phyloP scores from a whole-genome alignment of 2,797 vertebrate genomes.

The Oryzias dopingdopingensis region DNA sequence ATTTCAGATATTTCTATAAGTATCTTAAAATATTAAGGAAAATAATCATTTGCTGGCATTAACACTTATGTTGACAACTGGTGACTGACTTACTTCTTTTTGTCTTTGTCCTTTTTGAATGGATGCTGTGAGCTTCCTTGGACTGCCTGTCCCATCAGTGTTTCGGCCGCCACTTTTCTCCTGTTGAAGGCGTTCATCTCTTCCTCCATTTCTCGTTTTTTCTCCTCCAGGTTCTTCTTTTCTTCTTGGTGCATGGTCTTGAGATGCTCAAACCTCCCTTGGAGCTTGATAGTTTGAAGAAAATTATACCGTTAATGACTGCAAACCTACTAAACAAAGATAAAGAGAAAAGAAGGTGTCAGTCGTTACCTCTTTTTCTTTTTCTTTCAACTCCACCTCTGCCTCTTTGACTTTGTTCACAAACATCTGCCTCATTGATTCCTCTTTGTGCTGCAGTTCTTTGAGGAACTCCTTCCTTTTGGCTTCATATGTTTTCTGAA shows the following conservation, averaged over 20 bases:
- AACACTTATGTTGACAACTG: background rate
- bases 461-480: conserved; percentile 94
- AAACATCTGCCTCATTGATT: conserved; percentile 98
- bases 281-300: conserved; percentile 77
- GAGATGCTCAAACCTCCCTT: conserved; percentile 94
- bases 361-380: conserved; percentile 86
- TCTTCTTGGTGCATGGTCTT: conserved; percentile 95
- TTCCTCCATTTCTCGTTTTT: conserved; percentile 89
- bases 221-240: conserved; percentile 93
- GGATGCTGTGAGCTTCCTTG: conserved; percentile 85
- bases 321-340: conserved; percentile 4
- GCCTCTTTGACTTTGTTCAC: conserved; percentile 98
- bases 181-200: conserved; percentile 92
- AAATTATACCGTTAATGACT: background rate
- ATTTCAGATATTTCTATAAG: conserved; percentile 14
- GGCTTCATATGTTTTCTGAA: conserved; percentile 93
- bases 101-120: conserved; percentile 95
- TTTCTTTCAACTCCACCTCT: conserved; percentile 93
- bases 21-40: conserved; percentile 10
- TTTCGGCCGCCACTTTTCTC: conserved; percentile 89
- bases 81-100: conserved; percentile 88
- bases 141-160: conserved; percentile 89
- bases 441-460: conserved; percentile 93
- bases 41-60: conserved; percentile 4
- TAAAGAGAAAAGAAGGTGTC: background rate